A percentile compares a stretch with the other conserved stretches of the same genome.
phyloP scores from a whole-genome alignment of 2,113 vertebrate genomes.

The Eublepharis macularius region DNA sequence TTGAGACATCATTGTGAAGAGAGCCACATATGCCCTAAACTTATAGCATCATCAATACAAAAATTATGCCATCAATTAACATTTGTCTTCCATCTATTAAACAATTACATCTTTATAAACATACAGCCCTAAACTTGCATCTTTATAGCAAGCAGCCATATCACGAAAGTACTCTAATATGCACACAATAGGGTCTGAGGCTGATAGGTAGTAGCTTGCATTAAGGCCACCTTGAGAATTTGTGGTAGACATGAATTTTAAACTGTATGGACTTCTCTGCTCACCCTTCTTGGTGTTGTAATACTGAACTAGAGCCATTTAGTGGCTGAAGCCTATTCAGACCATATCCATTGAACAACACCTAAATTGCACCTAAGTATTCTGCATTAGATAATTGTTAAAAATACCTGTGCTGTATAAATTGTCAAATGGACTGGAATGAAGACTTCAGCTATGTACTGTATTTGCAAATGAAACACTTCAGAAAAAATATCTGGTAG shows the following conservation, averaged over 20 bases:
- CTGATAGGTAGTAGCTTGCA: neutral
- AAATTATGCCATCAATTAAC: neutral
- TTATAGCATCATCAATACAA: neutral
- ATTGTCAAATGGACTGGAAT: neutral
- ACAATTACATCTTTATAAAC: too few species aligned
- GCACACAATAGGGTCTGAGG: neutral
- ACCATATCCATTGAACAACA: neutral
- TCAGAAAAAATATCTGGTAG: neutral
- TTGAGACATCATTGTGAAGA: neutral
- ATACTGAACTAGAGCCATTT: too few species aligned
- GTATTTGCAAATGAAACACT: neutral
- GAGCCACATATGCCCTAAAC: neutral
- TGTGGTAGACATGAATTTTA: neutral
- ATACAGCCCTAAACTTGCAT: too few species aligned
- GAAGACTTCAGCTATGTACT: neutral
- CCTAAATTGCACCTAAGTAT: neutral
- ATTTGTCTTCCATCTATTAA: neutral
- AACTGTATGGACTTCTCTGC: too few species aligned
- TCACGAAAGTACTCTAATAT: neutral
- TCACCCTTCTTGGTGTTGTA: too few species aligned
- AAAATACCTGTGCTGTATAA: neutral
- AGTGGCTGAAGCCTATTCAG: neutral
- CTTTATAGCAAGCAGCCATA: too few species aligned
- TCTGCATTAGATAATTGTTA: neutral
- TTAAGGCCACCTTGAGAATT: neutral